These are phyloP conservation scores for Drosophila mayri DNA, from an alignment of 1,140 invertebrate genomes.

Conservation along the genomic window DNA sequence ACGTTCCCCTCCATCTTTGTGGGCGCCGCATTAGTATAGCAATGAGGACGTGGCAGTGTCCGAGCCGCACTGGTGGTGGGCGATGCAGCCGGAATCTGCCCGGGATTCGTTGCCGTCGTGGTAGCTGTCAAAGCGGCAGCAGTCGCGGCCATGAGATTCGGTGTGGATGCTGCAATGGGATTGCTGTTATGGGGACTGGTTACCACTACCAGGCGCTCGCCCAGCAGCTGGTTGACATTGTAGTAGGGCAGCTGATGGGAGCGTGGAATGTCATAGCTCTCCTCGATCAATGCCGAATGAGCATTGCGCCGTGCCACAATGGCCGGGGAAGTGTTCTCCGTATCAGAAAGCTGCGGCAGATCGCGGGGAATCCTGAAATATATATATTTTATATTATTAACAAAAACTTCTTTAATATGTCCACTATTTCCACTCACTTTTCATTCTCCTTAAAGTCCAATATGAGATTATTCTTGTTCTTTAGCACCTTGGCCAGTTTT, in stretches of 20 bases:
- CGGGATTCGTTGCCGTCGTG: constrained; percentile 4
- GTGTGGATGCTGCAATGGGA: constrained; percentile 75
- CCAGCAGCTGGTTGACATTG: constrained; percentile 78
- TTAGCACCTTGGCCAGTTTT: constrained; percentile 72
- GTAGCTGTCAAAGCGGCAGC: constrained; percentile 18
- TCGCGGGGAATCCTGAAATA: constrained; percentile 60
- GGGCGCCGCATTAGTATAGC: constrained; percentile 90
- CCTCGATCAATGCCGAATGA: constrained; percentile 86
- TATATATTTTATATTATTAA: neutral
- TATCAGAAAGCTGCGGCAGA: constrained; percentile 81
- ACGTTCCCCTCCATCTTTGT: constrained; percentile 87
- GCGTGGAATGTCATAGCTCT: constrained; percentile 90
- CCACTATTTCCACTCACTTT: constrained; percentile 50
- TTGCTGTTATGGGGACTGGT: constrained; percentile 73
- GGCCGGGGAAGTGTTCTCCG: constrained; percentile 84
- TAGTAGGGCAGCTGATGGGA: constrained; percentile 86
- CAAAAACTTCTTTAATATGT: accelerated
- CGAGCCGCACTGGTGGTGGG: constrained; percentile 62
- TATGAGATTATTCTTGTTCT: constrained; percentile 82
- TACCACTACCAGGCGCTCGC: constrained; percentile 66
- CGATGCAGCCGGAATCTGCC: constrained; percentile 20
- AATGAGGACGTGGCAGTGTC: constrained; percentile 86
- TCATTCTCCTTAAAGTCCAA: constrained; percentile 82
- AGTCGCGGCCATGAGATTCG: constrained; percentile 69
- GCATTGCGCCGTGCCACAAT: constrained; percentile 75